Evolutionary conservation across 2,888 invertebrate genomes (phyloP), one percentile per base, ranked within the genome.

Genomic region (Trachelus stipa): DNA sequence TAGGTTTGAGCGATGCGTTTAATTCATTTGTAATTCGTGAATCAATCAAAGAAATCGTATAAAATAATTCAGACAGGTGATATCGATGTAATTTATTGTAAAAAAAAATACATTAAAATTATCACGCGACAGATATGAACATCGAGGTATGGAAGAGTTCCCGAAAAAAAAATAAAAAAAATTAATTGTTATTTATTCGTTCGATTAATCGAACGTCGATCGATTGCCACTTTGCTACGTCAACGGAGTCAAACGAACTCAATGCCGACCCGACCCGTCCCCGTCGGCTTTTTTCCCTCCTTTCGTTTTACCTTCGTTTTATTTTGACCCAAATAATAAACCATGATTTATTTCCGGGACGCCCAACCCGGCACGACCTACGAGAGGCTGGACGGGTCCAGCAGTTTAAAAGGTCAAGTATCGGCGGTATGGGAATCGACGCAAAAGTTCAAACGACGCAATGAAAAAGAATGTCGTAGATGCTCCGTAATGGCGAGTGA

Each of bases 41-140:
- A 84, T 82, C 84, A 78, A 85, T 82, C 80, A 71, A 75, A 73
- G 76, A 75, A 76, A 76, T 77, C 75, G 75, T 80, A 76, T 79
- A 40, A 73, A 68, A 34, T 76, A 76, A 73, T 75, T 69, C 80
- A 78, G 80, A 82, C 73, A 80, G 83, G 82, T 81, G 81, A 85
- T 82, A 82, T 82, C 82, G 40, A 9, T 56, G 40, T 56, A 6
- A 23, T 23, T 56, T 23, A 23, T 12, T 35, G 35, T 40, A 23
- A 40, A 23, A 40, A 40, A 23, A 56, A 9, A 15, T 2, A 9
- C 0, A 56, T 9, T 9, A 23, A 15, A 56, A 23, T 15, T 9
- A 23, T 23, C 40, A 9, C 4, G 23, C 9, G 40, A 9, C 23
- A 56, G 40, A 56, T 2, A 23, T 23, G 23, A 15, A 6, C 12